phyloP scores from a whole-genome alignment of 1,140 invertebrate genomes.

The Drosophila nebulosa region DNA sequence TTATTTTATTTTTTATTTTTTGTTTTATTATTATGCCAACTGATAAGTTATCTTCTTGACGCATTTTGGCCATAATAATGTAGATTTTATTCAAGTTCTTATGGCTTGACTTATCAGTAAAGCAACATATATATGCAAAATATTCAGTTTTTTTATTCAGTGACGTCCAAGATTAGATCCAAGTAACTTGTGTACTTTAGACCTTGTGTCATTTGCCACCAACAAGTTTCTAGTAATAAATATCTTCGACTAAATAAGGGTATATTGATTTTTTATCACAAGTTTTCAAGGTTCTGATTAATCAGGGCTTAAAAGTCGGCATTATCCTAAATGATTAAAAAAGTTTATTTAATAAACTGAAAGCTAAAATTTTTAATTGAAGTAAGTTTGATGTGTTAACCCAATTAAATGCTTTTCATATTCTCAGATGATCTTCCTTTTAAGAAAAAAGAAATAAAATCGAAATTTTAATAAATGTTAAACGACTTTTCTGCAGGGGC shows the following conservation, averaged over 20 bases:
- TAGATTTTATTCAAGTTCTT: not conserved
- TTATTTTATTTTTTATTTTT: not conserved
- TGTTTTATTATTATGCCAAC: not conserved
- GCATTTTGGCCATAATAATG: constrained; percentile 1
- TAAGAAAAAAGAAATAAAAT: too few relatives aligned
- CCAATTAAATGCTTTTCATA: too few relatives aligned
- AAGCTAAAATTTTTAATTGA: too few relatives aligned
- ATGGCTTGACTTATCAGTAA: constrained; percentile 32
- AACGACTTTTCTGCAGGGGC: too few relatives aligned
- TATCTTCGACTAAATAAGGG: not conserved
- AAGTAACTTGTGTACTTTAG: not conserved
- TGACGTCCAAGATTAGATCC: constrained; percentile 9
- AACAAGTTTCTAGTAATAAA: not conserved
- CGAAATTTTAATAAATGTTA: too few relatives aligned
- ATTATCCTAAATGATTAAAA: too few relatives aligned
- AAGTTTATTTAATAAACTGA: too few relatives aligned
- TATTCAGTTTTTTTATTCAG: constrained; percentile 28
- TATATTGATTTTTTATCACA: too few relatives aligned
- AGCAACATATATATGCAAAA: constrained; percentile 30
- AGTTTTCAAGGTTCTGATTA: too few relatives aligned
- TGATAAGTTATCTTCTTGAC: constrained; percentile 10
- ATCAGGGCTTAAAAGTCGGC: too few relatives aligned
- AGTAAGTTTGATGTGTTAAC: too few relatives aligned
- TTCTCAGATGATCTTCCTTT: too few relatives aligned
- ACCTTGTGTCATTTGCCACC: not conserved